These are phyloP conservation scores for Pandemis cinnamomeana DNA, from an alignment of 2,888 invertebrate genomes.

Conservation along the genomic window DNA sequence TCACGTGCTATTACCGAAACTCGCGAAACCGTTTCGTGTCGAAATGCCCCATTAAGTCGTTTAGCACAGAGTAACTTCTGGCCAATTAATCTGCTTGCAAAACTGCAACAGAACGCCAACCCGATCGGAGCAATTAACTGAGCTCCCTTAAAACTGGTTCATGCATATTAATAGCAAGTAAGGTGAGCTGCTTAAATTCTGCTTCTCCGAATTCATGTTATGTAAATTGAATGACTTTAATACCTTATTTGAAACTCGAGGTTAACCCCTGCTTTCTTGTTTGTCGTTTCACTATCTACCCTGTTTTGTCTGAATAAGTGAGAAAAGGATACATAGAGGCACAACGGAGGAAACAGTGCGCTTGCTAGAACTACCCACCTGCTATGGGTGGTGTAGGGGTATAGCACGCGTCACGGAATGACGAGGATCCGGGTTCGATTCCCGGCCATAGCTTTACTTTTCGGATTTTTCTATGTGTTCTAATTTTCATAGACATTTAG, in stretches of 20 bases:
- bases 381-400: too few species aligned
- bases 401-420: too few species aligned
- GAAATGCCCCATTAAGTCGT: slow-evolving; percentile 21
- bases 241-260: background rate
- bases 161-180: slow-evolving; percentile 4
- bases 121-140: slow-evolving; percentile 18
- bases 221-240: background rate
- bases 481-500: too few species aligned
- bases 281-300: background rate
- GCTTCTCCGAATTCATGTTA: slow-evolving; percentile 3
- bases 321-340: background rate
- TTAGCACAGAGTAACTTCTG: slow-evolving; percentile 22
- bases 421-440: too few species aligned
- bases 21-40: slow-evolving; percentile 11
- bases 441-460: too few species aligned
- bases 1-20: slow-evolving; percentile 16
- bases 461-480: too few species aligned
- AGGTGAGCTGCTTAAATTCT: background rate
- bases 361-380: background rate
- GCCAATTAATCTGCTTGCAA: slow-evolving; percentile 32
- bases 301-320: background rate
- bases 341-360: background rate
- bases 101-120: slow-evolving; percentile 35
- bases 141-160: slow-evolving; percentile 21
- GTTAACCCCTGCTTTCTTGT: background rate